Conservation (phyloP, 1,140 invertebrate genomes). For the Oedothorax gibbosus region DNA sequence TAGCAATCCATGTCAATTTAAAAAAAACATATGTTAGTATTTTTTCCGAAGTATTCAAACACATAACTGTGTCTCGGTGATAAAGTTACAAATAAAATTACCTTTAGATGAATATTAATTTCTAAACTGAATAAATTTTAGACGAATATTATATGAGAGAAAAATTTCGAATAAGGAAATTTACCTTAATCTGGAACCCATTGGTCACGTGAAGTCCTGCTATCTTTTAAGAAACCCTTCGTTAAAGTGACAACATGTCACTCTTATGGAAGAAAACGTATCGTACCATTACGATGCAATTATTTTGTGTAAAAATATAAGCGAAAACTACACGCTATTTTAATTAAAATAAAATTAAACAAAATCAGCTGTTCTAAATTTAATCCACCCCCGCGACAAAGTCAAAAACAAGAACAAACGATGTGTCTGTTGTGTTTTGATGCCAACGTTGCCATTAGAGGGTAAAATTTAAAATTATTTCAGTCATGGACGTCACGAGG, state of each 20-base stretch:
- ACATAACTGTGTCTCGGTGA: too few relatives aligned
- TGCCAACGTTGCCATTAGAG: neutral
- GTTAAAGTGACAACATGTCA: neutral
- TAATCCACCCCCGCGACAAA: conserved; percentile 26
- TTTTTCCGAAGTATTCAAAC: too few relatives aligned
- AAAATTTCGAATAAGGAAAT: conserved; percentile 8
- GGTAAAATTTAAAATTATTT: neutral
- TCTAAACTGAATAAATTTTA: too few relatives aligned
- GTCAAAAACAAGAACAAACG: neutral
- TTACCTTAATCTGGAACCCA: conserved; percentile 56
- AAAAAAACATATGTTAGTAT: too few relatives aligned
- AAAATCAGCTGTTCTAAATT: conserved; percentile 21
- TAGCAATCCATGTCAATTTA: too few relatives aligned
- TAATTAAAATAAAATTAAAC: neutral
- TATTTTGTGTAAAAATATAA: neutral
- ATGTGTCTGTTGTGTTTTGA: conserved; percentile 21
- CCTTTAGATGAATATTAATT: too few relatives aligned
- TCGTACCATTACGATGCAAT: too few relatives aligned
- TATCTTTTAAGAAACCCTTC: conserved; percentile 17
- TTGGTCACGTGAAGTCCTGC: conserved; percentile 49
- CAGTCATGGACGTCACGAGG: too few relatives aligned
- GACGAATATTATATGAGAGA: too few relatives aligned
- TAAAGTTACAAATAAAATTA: too few relatives aligned
- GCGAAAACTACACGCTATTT: neutral
- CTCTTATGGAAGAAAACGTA: too few relatives aligned